Conservation (phyloP, 2,113 vertebrate species). For the Zeus faber region DNA sequence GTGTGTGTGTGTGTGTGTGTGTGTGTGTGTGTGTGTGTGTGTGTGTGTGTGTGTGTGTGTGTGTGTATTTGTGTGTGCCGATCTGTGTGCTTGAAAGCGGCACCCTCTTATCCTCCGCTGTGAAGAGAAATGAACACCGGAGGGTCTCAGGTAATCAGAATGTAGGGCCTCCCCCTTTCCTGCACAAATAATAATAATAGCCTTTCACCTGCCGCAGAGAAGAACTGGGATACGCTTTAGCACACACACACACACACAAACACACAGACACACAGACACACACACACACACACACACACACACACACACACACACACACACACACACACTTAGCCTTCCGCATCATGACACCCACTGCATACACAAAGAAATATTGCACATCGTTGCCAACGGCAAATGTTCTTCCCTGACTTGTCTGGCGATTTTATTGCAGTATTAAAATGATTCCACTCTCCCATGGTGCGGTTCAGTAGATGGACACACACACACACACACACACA, state of each 20-base stretch:
- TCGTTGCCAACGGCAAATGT: no score
- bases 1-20: constrained; percentile 1
- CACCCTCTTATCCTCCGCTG: constrained; percentile 43
- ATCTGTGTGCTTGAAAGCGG: neutral
- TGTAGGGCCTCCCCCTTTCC: constrained; percentile 43
- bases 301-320: constrained; percentile 1
- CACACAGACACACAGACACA: neutral
- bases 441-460: no score
- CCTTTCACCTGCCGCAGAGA: constrained; percentile 39
- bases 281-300: neutral
- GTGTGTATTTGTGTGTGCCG: constrained; percentile 1
- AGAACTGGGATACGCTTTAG: no score
- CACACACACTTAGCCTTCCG: neutral
- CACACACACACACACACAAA: neutral
- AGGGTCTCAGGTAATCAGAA: constrained; percentile 55
- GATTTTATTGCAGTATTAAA: no score
- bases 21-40: neutral
- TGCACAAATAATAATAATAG: constrained; percentile 43
- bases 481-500: neutral
- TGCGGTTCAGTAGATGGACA: no score
- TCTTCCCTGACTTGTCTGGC: no score
- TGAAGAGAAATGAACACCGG: constrained; percentile 44
- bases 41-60: constrained; percentile 5
- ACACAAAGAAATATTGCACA: no score
- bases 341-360: neutral